Base-by-base conservation (phyloP, 2,113 vertebrate species). In the Taxidea taxus region DNA sequence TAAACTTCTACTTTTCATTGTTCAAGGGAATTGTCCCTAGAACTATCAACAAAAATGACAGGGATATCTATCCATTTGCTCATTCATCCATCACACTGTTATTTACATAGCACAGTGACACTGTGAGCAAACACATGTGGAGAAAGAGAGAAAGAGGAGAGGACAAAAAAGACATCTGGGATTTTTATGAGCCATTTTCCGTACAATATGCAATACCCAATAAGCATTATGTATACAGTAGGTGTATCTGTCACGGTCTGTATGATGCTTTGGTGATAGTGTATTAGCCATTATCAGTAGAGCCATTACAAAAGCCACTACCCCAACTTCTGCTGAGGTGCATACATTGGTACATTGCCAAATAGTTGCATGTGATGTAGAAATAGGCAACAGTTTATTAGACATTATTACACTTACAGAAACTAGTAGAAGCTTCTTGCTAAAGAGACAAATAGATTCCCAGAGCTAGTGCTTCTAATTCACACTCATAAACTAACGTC, bases 41-140 rank as follows among this genome's bases (percentile, higher is more conserved):
- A 92, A 97, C 92, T 85, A 96, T 97, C 93, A 97, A 97, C 74
- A 97, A 95, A 95, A 95, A 74, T 96, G 96, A 97, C 96, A 97
- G 90, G 70, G 64, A 75, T 92, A 97, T 97, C 93, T 93, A 97
- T 97, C 95, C 64, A 77, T 88, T 86, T 94, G 64, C 42, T 95
- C 89, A 74, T 75, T 96, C 97, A 98, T 97, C 96, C 95, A 87
- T 97, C 94, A 92, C 20, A 10, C 13, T 92, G 83, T 62, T 97
- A 97, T 96, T 87, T 96, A 68, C 86, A 94, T 42, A 92, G 47
- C 25, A 7, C 13, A 58, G 6, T 42, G 88, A 90, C 91, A 93
- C 93, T 80, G 9, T 96, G 80, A 95, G 37, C 74, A 95, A 96
- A 97, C 90, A 95, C 60, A 88, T 25, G 66, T 80, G 47, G 37